These are phyloP conservation scores for Scaptomyza parva DNA, from an alignment of 2,888 invertebrate species.

Conservation along the genomic window DNA sequence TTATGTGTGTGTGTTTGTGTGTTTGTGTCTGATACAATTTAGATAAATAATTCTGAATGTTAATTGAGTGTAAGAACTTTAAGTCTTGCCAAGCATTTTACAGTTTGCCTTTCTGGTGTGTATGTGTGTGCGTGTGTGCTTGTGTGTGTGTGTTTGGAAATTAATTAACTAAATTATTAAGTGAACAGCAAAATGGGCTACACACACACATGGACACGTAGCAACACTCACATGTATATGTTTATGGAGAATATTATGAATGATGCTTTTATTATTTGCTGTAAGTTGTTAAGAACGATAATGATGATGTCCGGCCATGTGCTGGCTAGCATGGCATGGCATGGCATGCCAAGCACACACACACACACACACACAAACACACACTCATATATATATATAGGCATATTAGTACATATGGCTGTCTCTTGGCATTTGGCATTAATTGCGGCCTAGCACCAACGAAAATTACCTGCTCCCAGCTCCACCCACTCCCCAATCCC, in stretches of 20 bases:
- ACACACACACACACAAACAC: constrained; percentile 18
- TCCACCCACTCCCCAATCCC: background rate
- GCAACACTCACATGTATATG: constrained; percentile 4
- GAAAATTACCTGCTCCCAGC: constrained; percentile 67
- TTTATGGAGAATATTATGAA: constrained; percentile 62
- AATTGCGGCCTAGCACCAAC: constrained; percentile 75
- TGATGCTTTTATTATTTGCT: constrained; percentile 76
- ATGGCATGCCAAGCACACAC: constrained; percentile 8
- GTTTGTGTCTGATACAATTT: constrained; percentile 57
- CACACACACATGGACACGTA: constrained; percentile 3
- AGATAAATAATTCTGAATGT: constrained; percentile 79
- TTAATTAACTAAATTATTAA: constrained; percentile 79
- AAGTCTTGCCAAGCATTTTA: constrained; percentile 56
- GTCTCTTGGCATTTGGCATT: constrained; percentile 68
- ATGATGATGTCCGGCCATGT: constrained; percentile 78
- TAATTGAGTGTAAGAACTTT: constrained; percentile 78
- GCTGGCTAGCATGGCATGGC: constrained; percentile 31
- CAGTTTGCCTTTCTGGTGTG: constrained; percentile 42
- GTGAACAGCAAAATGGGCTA: constrained; percentile 50
- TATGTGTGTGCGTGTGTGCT: constrained; percentile 34
- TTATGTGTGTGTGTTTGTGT: constrained; percentile 13
- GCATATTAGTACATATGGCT: constrained; percentile 17
- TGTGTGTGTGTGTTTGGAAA: constrained; percentile 57
- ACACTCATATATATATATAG: constrained; percentile 4
- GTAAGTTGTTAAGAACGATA: constrained; percentile 72